A percentile compares a stretch with the other conserved stretches of the same genome.
phyloP scores from a whole-genome alignment of 2,797 vertebrate species.

The Alcedo atthis region DNA sequence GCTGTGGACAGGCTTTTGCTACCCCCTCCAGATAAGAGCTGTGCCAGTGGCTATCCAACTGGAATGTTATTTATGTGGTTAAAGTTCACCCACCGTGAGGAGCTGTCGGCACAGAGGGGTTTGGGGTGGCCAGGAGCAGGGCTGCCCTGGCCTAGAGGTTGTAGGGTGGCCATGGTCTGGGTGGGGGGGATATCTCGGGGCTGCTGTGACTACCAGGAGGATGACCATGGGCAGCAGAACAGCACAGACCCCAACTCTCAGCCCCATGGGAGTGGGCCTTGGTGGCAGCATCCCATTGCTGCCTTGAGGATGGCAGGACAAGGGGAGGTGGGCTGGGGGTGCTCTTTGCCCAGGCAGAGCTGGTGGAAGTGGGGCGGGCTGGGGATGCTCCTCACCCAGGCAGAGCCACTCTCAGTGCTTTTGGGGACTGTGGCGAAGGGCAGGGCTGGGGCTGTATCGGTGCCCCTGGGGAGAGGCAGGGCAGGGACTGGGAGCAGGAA shows the following conservation, averaged over 20 bases:
- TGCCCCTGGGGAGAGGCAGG: neutral
- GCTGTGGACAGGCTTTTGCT: neutral
- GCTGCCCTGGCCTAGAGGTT: neutral
- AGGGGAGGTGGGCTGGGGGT: neutral
- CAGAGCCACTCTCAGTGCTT: neutral
- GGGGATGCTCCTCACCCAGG: neutral
- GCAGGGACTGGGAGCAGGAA: neutral
- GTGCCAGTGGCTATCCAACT: neutral
- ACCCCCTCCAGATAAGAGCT: neutral
- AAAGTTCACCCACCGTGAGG: neutral
- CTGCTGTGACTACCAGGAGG: neutral
- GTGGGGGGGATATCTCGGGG: rapidly evolving
- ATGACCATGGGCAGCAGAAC: neutral
- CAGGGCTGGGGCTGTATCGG: neutral
- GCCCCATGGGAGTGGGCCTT: rapidly evolving
- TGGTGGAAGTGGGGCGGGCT: neutral
- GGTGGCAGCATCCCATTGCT: rapidly evolving
- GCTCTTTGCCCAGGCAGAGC: neutral
- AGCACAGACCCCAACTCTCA: neutral
- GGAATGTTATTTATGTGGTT: neutral
- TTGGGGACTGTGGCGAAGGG: neutral
- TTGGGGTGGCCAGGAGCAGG: neutral
- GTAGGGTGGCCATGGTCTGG: rapidly evolving
- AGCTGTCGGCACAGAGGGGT: rapidly evolving
- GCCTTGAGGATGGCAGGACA: no score